These are phyloP conservation scores for Melanogrammus aeglefinus DNA, from an alignment of 2,797 vertebrate species.

Conservation along the genomic window DNA sequence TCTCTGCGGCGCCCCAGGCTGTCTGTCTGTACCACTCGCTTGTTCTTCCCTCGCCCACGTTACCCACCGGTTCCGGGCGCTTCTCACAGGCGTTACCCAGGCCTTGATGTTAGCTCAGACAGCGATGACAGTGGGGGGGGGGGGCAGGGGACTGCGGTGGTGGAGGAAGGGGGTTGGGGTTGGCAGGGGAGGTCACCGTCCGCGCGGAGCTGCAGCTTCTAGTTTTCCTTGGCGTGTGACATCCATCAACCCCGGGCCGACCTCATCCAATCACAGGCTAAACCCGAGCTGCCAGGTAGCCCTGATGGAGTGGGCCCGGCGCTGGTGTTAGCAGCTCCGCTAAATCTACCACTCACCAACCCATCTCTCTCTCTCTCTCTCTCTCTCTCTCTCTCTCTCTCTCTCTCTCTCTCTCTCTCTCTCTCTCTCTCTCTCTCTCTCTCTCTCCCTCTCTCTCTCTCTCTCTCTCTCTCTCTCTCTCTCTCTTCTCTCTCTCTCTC, in stretches of 20 bases:
- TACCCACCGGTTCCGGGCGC: not conserved
- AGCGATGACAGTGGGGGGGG: not conserved
- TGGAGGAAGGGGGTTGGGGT: not conserved
- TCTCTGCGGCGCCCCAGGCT: constrained; percentile 39
- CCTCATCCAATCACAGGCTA: constrained; percentile 32
- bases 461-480: not conserved
- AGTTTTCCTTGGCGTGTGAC: constrained; percentile 26
- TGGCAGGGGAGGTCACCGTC: constrained; percentile 5
- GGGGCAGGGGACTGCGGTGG: not conserved
- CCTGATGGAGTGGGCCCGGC: constrained; percentile 31
- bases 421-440: too few relatives aligned
- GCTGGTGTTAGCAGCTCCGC: constrained; percentile 32
- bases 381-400: not conserved
- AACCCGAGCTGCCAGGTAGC: constrained; percentile 25
- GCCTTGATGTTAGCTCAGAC: not conserved
- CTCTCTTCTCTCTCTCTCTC: not conserved
- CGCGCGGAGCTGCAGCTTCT: constrained; percentile 7
- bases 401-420: too few relatives aligned
- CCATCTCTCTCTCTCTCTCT: not conserved
- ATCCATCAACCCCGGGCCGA: constrained; percentile 29
- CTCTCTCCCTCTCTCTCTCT: not conserved
- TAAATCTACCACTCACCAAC: not conserved
- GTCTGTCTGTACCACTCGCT: constrained; percentile 32
- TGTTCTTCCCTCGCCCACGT: constrained; percentile 27
- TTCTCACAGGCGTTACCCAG: too few relatives aligned